Conservation (phyloP, 1,140 invertebrate species). For the Rhizoglyphus robini region DNA sequence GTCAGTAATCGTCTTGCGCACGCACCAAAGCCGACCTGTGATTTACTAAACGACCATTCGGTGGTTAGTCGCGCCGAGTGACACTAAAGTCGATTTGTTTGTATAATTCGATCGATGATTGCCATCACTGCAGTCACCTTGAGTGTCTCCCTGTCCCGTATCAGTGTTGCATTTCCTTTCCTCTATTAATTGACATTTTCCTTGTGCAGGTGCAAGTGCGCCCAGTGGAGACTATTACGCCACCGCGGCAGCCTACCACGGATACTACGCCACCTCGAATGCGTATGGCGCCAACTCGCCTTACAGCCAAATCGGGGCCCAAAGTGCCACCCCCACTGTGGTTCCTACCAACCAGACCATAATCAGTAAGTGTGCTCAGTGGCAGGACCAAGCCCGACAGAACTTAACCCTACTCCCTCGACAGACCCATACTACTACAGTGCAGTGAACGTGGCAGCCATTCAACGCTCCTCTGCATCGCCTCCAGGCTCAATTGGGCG, state of each 20-base stretch:
- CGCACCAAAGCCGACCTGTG: no score
- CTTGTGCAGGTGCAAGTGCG: slow-evolving; percentile 4
- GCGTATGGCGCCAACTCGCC: slow-evolving; percentile 15
- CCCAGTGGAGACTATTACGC: slow-evolving; percentile 14
- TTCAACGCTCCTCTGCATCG: slow-evolving; percentile 6
- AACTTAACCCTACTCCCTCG: neutral
- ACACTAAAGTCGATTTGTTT: no score
- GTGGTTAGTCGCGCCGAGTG: neutral
- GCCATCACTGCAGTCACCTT: neutral
- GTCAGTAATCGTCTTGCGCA: neutral
- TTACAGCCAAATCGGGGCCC: slow-evolving; percentile 4
- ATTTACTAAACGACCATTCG: no score
- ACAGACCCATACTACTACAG: slow-evolving; percentile 17
- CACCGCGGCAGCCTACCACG: neutral
- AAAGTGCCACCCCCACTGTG: neutral
- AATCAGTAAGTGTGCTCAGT: slow-evolving; percentile 6
- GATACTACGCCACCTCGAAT: slow-evolving; percentile 1
- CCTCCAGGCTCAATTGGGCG: neutral
- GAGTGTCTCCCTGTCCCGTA: no score
- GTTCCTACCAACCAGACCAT: neutral
- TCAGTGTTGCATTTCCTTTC: neutral
- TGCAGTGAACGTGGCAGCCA: slow-evolving; percentile 12
- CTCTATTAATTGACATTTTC: neutral
- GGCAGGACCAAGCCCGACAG: neutral
- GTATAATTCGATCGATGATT: slow-evolving; percentile 5